Conservation (phyloP, 2,888 invertebrate species). For the Oscheius sp. region DNA sequence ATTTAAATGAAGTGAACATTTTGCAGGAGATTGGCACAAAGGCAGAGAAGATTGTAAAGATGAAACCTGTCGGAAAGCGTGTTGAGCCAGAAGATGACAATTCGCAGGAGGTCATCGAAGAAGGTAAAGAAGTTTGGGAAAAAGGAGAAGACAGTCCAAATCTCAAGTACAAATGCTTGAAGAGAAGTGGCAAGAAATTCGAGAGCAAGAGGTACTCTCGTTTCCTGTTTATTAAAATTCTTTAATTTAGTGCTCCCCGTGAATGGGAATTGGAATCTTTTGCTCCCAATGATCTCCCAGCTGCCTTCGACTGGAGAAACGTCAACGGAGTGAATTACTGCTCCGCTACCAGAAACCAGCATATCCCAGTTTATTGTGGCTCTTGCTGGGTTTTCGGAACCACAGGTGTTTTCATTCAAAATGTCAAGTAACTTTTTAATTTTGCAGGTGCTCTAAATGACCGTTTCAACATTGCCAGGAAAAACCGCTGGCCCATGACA, state of each 20-base stretch:
- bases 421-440: not conserved
- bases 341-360: constrained; percentile 75
- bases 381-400: constrained; percentile 77
- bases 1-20: no score
- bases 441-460: constrained; percentile 75
- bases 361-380: constrained; percentile 76
- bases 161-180: constrained; percentile 47
- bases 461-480: constrained; percentile 75
- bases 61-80: not conserved
- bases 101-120: constrained; percentile 28
- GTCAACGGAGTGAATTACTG: constrained; percentile 75
- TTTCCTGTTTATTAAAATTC: not conserved
- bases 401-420: constrained; percentile 60
- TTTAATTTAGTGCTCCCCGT: constrained; percentile 41
- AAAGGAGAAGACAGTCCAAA: constrained; percentile 45
- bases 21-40: constrained; percentile 2
- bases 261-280: constrained; percentile 67
- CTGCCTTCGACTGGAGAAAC: constrained; percentile 75
- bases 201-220: constrained; percentile 39
- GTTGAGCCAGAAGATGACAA: constrained; percentile 3
- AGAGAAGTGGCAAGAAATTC: constrained; percentile 52
- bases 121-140: constrained; percentile 36
- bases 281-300: constrained; percentile 68
- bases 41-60: not conserved
- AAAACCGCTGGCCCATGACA: constrained; percentile 75